Conservation (phyloP, 2,113 vertebrate genomes). For the Chloropsis cyanopogon region DNA sequence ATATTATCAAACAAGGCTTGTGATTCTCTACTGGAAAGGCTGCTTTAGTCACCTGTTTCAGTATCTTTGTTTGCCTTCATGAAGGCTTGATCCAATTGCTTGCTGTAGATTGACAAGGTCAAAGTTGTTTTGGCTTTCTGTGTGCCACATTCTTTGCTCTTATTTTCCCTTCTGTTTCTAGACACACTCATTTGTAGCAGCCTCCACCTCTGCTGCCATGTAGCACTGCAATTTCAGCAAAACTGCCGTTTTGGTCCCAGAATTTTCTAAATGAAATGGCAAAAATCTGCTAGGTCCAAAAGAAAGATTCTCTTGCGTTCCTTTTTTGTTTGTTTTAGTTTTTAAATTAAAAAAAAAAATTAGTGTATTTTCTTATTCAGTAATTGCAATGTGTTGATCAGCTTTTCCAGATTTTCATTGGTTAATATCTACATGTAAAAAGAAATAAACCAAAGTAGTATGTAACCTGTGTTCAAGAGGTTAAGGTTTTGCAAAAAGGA, state of each 20-base stretch:
- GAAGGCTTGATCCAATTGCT: not conserved
- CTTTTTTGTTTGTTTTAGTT: not conserved
- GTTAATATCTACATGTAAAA: not conserved
- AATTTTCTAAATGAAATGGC: not conserved
- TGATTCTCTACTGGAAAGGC: not conserved
- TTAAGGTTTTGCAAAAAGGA: not conserved
- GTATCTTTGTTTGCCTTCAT: not conserved
- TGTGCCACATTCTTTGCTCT: not conserved
- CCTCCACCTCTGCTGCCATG: not conserved
- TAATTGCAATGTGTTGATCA: not conserved
- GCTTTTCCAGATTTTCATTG: not conserved
- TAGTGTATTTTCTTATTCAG: rapidly evolving
- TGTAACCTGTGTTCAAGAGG: not conserved
- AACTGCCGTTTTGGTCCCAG: not conserved
- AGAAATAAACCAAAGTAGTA: not conserved
- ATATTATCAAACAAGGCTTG: not conserved
- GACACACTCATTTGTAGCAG: not conserved
- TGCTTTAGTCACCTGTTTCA: not conserved
- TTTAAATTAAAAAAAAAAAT: not conserved
- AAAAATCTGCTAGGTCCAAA: not conserved
- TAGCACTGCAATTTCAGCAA: not conserved
- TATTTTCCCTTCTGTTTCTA: not conserved
- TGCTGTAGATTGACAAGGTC: not conserved
- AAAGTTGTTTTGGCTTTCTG: not conserved
- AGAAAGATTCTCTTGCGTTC: not conserved